These are phyloP conservation scores for Trematomus bernacchii DNA, from an alignment of 2,797 vertebrate species.

Conservation along the genomic window DNA sequence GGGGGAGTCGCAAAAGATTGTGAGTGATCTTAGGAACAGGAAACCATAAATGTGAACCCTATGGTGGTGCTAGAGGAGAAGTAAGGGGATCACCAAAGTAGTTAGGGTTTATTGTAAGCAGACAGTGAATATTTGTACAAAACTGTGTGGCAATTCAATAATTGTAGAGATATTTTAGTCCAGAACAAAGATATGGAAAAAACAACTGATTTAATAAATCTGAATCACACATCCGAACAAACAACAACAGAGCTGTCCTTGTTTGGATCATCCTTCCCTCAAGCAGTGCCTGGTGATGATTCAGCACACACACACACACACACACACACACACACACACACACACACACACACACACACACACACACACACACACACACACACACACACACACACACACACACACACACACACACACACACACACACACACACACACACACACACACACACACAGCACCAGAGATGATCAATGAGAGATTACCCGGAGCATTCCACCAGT, in stretches of 20 bases:
- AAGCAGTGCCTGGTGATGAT: slow-evolving; percentile 22
- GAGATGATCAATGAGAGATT: slow-evolving; percentile 17
- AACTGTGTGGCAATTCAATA: not conserved
- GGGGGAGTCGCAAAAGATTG: not conserved
- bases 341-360: too few species aligned
- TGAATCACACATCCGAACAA: slow-evolving; percentile 31
- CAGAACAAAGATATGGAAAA: not conserved
- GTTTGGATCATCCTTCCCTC: not conserved
- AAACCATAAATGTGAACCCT: not conserved
- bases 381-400: not conserved
- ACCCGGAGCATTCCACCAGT: slow-evolving; percentile 12
- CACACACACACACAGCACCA: not conserved
- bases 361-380: slow-evolving; percentile 1
- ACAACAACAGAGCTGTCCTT: slow-evolving; percentile 4
- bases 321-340: not conserved
- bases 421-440: slow-evolving; percentile 7
- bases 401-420: not conserved
- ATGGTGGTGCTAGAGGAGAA: not conserved
- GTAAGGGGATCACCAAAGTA: not conserved
- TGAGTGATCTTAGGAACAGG: slow-evolving; percentile 21
- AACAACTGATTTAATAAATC: not conserved
- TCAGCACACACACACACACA: slow-evolving; percentile 30
- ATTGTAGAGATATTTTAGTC: not conserved
- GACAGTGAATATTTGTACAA: not conserved
- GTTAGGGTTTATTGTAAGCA: not conserved